Evolutionary conservation across 2,888 invertebrate genomes (phyloP).

Genomic region (Melinopterus prodromus): DNA sequence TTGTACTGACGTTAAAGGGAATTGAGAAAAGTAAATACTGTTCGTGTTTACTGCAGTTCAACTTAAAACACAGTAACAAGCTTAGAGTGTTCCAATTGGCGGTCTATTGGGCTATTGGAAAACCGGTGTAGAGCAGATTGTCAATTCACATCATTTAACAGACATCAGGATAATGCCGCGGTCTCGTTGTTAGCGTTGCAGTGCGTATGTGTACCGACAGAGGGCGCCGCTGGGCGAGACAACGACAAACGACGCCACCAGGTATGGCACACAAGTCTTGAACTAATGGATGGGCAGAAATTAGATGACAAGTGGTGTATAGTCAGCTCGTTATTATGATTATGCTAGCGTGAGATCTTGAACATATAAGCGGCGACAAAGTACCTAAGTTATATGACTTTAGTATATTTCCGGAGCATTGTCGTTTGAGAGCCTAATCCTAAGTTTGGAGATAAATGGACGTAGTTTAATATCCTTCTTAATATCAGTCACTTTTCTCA

Average conservation of each 20-base stretch:
- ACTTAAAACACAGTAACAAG: slow-evolving; percentile 23
- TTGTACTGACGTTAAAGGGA: slow-evolving; percentile 13
- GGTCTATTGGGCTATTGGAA: not conserved
- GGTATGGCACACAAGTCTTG: slow-evolving; percentile 12
- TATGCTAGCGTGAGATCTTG: slow-evolving; percentile 29
- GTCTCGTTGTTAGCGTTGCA: slow-evolving; percentile 4
- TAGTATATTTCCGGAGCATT: slow-evolving; percentile 17
- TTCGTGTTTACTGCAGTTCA: slow-evolving; percentile 10
- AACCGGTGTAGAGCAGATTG: slow-evolving; percentile 1
- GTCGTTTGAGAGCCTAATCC: not conserved
- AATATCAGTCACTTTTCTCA: not conserved
- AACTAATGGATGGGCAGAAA: slow-evolving; percentile 22
- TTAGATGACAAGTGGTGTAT: slow-evolving; percentile 29
- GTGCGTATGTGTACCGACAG: slow-evolving; percentile 11
- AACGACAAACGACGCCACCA: slow-evolving; percentile 11
- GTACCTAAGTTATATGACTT: slow-evolving; percentile 23
- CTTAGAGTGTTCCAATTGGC: slow-evolving; percentile 18
- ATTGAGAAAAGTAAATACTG: slow-evolving; percentile 10
- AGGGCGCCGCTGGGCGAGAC: slow-evolving; percentile 6
- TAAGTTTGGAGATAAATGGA: slow-evolving; percentile 5
- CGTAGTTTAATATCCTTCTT: not conserved
- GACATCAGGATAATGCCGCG: slow-evolving; percentile 18
- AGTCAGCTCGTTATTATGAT: slow-evolving; percentile 38
- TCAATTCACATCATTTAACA: slow-evolving; percentile 26
- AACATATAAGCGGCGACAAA: not conserved